Evolutionary conservation across 2,113 vertebrate genomes (phyloP), one percentile per base, ranked within the genome.

Genomic region (Menidia beryllina): DNA sequence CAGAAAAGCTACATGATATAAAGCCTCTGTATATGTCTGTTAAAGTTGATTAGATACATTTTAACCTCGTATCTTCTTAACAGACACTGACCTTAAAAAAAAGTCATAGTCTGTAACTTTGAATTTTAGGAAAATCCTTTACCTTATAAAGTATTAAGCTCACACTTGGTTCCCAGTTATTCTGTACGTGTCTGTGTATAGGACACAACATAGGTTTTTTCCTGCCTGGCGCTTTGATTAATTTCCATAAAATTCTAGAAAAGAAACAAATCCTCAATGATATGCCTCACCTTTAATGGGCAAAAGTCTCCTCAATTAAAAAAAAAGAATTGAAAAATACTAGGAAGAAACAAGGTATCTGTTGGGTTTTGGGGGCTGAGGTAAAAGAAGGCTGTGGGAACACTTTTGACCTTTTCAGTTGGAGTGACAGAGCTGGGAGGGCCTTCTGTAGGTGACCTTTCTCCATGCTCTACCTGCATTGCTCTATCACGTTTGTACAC

Each of bases 371-470:
- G 52, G 47, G 51, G 62, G 67, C 30, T 43, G 45, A 71, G 74
- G 69, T 71, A 77, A 66, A 78, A 54, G 72, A 50, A 73, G 73
- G 72, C 67, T 59, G 27, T 60, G 64, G 73, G 79, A 89, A 89
- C 88, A 86, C 81, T 69, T 69, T 86, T 92, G 93, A 94, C 93
- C 92, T 94, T 94, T 94, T 92, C 89, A 92, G 71, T 50, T 61
- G 45, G 81, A 91, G 80, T 91, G 91, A 92, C 93, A 92, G 85
- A 88, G 80, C 76, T 59, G 61, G 84, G 72, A 54, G 77, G 75
- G 79, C 87, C 72, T 86, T 72, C 61, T 68, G 59, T 81, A 73
- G 77, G 85, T 92, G 90, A 94, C 92, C 93, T 94, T 94, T 94
- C 85, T 61, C 64, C 30, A 7, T 72, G 62, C 70, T 72, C 57